Evolutionary conservation across 2,797 vertebrate genomes (phyloP), one percentile per base, ranked within the genome.

Genomic region (Malurus leucopterus): DNA sequence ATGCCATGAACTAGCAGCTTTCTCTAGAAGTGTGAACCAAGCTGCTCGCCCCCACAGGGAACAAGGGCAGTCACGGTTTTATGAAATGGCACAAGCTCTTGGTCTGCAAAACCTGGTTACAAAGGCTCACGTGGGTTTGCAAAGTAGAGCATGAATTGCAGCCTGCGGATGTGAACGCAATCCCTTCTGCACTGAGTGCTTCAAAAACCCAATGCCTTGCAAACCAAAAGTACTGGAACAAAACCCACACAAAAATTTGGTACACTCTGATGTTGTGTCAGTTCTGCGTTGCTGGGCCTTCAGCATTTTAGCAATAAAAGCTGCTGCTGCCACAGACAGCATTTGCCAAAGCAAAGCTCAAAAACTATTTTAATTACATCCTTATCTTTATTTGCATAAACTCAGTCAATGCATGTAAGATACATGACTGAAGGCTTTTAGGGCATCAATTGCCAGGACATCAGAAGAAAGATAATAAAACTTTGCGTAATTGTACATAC

Each of bases 331-430:
- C 3, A 1, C 7, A 64, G 40, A 23, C 0, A 0, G 21, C 8
- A 22, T 74, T 86, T 88, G 58, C 21, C 47, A n/a, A 58, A 63
- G n/a, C 38, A 55, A 71, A 40, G 59, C 49, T 81, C 29, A 75
- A 62, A 67, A 50, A 1, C 15, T 0, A 1, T 8, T 47, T 41
- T 75, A 81, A 73, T 80, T 43, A 18, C 30, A 65, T 50, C 24
- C 74, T 81, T 94, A 68, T 80, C 77, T 81, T 81, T 62, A 54
- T 81, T 32, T 27, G n/a, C 68, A 51, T 77, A 67, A 64, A 50
- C 19, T 30, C 15, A 29, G 15, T 44, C 65, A 67, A n/a, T 16
- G n/a, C 1, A 4, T 17, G 15, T 57, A 65, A 78, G 49, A 61
- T 47, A n/a, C 0, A 17, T 21, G 44, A 67, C 15, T 63, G 23